Evolutionary conservation across 2,888 invertebrate genomes (phyloP).

Genomic region (Philaethria dido): DNA sequence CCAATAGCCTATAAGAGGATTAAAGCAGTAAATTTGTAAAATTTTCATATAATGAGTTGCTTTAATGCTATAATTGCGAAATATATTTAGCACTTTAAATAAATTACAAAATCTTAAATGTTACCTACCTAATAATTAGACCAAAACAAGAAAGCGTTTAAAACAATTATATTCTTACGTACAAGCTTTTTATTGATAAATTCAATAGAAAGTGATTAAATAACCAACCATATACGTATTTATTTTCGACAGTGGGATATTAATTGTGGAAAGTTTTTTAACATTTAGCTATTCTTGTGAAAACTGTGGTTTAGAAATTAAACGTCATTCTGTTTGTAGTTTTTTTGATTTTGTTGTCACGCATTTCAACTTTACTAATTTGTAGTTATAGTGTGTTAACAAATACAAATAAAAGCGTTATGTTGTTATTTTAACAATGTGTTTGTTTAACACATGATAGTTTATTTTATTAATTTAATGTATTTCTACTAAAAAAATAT

Average conservation of each 20-base stretch:
- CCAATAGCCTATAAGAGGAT: neutral
- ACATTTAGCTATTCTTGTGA: neutral
- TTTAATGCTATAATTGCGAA: neutral
- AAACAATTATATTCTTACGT: constrained; percentile 12
- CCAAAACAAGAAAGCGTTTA: constrained; percentile 38
- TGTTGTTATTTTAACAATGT: too few relatives aligned
- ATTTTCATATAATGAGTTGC: neutral
- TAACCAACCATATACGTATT: neutral
- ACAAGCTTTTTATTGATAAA: constrained; percentile 6
- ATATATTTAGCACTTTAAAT: constrained; percentile 1
- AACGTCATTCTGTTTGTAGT: neutral
- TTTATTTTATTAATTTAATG: too few relatives aligned
- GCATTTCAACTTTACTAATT: neutral
- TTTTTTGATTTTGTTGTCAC: neutral
- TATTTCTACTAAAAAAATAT: too few relatives aligned
- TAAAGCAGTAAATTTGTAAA: neutral
- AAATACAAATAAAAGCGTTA: too few relatives aligned
- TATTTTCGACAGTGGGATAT: neutral
- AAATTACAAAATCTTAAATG: constrained; percentile 10
- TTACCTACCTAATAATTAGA: constrained; percentile 30
- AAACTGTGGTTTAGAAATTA: neutral
- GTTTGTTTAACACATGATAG: too few relatives aligned
- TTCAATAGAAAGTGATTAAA: constrained; percentile 4
- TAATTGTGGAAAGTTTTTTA: neutral
- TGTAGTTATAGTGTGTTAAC: too few relatives aligned